Percentiles rank a stretch among this genome's conserved stretches.
Conservation (phyloP, 2,888 invertebrate species). For the Pyrocoelia pectoralis region DNA sequence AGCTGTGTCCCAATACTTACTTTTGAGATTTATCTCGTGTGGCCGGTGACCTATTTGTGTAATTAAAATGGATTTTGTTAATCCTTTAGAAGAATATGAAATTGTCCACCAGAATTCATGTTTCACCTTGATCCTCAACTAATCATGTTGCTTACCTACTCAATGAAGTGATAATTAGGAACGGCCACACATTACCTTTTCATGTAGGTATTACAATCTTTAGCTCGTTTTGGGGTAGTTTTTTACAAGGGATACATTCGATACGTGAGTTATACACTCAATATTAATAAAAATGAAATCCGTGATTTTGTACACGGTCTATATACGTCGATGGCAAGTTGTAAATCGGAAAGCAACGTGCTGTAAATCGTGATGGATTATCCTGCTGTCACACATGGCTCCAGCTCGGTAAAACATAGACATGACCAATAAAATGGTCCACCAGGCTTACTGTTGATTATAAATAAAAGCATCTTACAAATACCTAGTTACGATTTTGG, state of each 20-base stretch:
- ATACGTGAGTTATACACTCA: background rate
- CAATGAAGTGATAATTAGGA: too few relatives aligned
- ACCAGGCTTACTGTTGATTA: conserved; percentile 31
- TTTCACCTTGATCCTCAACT: too few relatives aligned
- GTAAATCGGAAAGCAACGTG: conserved; percentile 55
- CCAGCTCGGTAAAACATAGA: conserved; percentile 49
- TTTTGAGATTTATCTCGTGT: background rate
- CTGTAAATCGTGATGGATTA: conserved; percentile 60
- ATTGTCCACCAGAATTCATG: too few relatives aligned
- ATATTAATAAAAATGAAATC: conserved; percentile 14
- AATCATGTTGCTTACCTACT: too few relatives aligned
- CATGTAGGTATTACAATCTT: too few relatives aligned
- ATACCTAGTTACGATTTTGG: conserved; percentile 5
- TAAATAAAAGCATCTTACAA: conserved; percentile 26
- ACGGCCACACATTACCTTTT: too few relatives aligned
- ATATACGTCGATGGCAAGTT: conserved; percentile 49
- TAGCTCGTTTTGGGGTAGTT: too few relatives aligned
- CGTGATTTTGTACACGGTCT: conserved; percentile 36
- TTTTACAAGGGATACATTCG: too few relatives aligned
- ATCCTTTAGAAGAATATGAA: too few relatives aligned
- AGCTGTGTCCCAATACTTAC: conserved; percentile 34
- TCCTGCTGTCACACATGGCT: conserved; percentile 51
- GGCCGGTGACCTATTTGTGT: background rate
- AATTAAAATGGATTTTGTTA: too few relatives aligned
- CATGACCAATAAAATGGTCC: conserved; percentile 46